Base-by-base conservation (phyloP, 2,113 vertebrate genomes). In the Tragelaphus buxtoni region DNA sequence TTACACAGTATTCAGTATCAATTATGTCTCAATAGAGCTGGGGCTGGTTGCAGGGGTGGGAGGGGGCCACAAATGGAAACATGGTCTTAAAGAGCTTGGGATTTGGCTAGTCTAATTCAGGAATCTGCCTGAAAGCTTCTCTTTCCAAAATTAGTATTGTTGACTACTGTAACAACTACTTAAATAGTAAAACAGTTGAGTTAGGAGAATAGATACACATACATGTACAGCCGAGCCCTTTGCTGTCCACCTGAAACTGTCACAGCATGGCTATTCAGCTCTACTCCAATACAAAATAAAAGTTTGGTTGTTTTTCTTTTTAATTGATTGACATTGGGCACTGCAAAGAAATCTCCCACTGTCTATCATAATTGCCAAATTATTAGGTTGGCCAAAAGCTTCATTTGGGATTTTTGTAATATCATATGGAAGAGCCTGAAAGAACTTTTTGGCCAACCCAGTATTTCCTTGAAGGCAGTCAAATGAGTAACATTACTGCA, bases 331-430 rank as follows among this genome's bases (percentile, higher is more conserved):
- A 22, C 45, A 58, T 7, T 74, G 26, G n/a, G 35, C 13, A 88
- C 94, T 95, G 47, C 82, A 83, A 86, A 49, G 72, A 93, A 95
- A 65, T 84, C 63, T 95, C 47, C 32, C 82, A 24, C 30, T 91
- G 1, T 81, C 60, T 82, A 28, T 49, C 55, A 22, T 55, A 61
- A 18, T 49, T 28, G 63, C 56, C 63, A 89, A 32, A 13, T 35
- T 61, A 24, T 39, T 35, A 17, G 2, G 18, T 69, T 69, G 65
- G 65, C n/a, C 65, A 35, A 69, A 69, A 69, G 9, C 17, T 11
- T 69, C 65, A 22, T 39, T 69, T 69, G 65, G 9, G 4, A 35
- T 69, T 35, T 35, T 35, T 69, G 18, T 35, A 69, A 35, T 10
- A 5, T 11, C n/a, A 20, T 69, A 69, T 69, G 65, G 65, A 35